Base-by-base conservation (phyloP, 2,113 vertebrate species). In the Eonycteris spelaea region DNA sequence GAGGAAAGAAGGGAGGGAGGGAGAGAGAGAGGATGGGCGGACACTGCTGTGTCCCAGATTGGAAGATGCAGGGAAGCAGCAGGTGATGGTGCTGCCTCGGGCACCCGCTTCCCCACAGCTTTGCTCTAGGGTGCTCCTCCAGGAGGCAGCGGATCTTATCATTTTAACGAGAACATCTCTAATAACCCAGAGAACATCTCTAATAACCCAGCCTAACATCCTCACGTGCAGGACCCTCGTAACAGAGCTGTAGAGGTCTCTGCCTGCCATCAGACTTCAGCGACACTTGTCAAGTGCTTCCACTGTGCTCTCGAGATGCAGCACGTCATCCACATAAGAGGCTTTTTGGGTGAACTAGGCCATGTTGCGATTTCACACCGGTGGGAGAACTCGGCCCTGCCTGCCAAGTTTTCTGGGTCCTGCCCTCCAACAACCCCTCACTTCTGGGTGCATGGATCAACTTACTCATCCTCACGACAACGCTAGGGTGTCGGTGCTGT, bases 261-360 rank as follows among this genome's bases (percentile, higher is more conserved):
- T 70, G 13, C 33, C 30, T 38, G 43, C 45, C 45, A 1, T 10
- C 1, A 4, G 77, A 22, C 18, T 2, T 35, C 70, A 28, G 0
- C 3, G 86, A 55, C 70, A 59, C 63, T 18, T 90, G 28, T 40
- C 7, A 28, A 7, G 24, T 11, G 30, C 14, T 33, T 13, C 8
- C 67, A 38, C 38, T 4, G 3, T 7, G 21, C 28, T 24, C 57
- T 30, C 16, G 83, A 67, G 57, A 22, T 5, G 15, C 19, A 30
- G 65, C 33, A 59, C 2, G 7, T 28, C 38, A 33, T 14, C 35
- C 7, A 43, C 68, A 2, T 2, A 30, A 48, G 35, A 55, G 45
- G 63, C 38, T 53, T 70, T 55, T 38, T 7, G 8, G 13, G 53
- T 2, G 73, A 67, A n/a, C 55, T 7, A 4, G 45, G 73, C 45